Evolutionary conservation across 1,140 invertebrate species (phyloP).

Genomic region (Cyclargus thomasi): DNA sequence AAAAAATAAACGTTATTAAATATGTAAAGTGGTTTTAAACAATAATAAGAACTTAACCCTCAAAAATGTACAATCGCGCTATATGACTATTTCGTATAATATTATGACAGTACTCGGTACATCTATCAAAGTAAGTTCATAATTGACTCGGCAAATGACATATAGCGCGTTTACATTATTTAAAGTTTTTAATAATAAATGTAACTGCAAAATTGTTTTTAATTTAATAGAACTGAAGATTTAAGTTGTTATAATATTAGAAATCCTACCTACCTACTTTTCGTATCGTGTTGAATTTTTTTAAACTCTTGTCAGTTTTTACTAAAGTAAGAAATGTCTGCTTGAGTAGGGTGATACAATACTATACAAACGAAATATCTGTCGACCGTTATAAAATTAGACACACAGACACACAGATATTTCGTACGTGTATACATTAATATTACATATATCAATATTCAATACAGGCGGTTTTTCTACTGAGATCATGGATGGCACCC

Average conservation of each 20-base stretch:
- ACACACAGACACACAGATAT: too few species aligned
- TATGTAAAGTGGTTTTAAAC: constrained; percentile 20
- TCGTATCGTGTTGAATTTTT: constrained; percentile 70
- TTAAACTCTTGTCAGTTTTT: neutral
- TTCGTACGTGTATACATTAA: too few species aligned
- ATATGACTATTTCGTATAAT: neutral
- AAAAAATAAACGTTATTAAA: neutral
- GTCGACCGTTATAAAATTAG: neutral
- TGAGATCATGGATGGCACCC: neutral
- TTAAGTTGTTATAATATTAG: constrained; percentile 40
- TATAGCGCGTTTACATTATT: neutral
- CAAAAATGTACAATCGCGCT: neutral
- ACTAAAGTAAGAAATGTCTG: constrained; percentile 15
- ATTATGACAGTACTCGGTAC: neutral
- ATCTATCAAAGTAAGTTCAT: neutral
- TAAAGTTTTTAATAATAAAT: neutral
- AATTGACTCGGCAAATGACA: neutral
- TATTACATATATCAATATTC: neutral
- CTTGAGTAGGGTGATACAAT: neutral
- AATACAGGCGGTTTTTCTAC: neutral
- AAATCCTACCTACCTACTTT: constrained; percentile 72
- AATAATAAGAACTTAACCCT: neutral
- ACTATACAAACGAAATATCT: neutral
- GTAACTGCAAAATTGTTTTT: neutral
- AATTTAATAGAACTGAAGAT: too few species aligned